A percentile compares a stretch with the other conserved stretches of the same genome.
These are phyloP conservation scores for Microchrysa polita DNA, from an alignment of 2,888 invertebrate species.

Conservation along the genomic window DNA sequence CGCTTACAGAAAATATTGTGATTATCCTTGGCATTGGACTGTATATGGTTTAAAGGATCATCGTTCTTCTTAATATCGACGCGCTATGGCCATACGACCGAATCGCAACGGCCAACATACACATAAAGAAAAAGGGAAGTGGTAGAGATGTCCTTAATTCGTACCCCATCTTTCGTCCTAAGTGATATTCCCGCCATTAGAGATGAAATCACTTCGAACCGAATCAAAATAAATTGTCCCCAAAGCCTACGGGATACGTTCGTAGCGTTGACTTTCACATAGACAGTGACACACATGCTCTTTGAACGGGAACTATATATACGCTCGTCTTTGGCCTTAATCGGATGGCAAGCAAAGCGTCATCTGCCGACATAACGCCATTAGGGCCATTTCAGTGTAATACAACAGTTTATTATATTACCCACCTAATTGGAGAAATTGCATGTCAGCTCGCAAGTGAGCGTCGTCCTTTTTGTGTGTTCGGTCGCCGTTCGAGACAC, in stretches of 20 bases:
- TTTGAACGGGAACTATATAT: not conserved
- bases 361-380: not conserved
- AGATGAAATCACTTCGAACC: not conserved
- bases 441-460: slow-evolving; percentile 5
- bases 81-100: too few relatives aligned
- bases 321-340: not conserved
- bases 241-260: slow-evolving; percentile 4
- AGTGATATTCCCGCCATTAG: not conserved
- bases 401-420: slow-evolving; percentile 12
- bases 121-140: not conserved
- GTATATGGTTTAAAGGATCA: too few relatives aligned
- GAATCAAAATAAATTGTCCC: slow-evolving; percentile 33
- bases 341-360: slow-evolving; percentile 10
- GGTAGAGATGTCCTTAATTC: not conserved
- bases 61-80: too few relatives aligned
- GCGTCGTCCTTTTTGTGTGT: not conserved
- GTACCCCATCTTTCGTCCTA: not conserved
- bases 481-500: too few relatives aligned
- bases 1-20: too few relatives aligned
- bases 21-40: too few relatives aligned
- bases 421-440: slow-evolving; percentile 20
- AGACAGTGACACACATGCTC: slow-evolving; percentile 28
- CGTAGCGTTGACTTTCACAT: too few relatives aligned
- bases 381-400: slow-evolving; percentile 6
- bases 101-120: too few relatives aligned